A percentile compares a stretch with the other conserved stretches of the same genome.
These are phyloP conservation scores for Microcebus tavaratra DNA, from an alignment of 2,113 vertebrate genomes.

Conservation along the genomic window DNA sequence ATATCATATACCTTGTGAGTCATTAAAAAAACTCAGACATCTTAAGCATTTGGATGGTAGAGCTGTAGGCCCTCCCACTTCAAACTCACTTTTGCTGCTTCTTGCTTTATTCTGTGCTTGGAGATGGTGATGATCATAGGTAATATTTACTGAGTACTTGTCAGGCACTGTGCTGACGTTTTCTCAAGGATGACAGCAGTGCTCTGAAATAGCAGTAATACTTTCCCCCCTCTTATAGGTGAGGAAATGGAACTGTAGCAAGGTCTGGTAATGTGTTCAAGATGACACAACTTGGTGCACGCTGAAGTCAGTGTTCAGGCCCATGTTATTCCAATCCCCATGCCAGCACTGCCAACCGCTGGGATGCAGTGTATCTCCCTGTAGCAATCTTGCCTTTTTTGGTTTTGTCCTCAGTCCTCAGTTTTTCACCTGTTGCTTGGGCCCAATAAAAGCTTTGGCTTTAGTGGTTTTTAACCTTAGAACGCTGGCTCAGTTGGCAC, in stretches of 20 bases:
- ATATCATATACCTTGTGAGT: not conserved
- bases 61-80: not conserved
- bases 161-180: not conserved
- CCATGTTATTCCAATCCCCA: not conserved
- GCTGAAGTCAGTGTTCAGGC: not conserved
- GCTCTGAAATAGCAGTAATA: not conserved
- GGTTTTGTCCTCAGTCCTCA: not conserved
- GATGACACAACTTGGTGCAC: not conserved
- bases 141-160: not conserved
- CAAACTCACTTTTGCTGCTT: not conserved
- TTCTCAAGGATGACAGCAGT: not conserved
- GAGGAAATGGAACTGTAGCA: not conserved
- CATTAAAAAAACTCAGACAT: not conserved
- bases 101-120: not conserved
- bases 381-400: not conserved
- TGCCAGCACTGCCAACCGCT: not conserved
- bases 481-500: not conserved
- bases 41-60: not conserved
- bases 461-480: slow-evolving; percentile 32
- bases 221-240: not conserved
- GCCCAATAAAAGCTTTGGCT: not conserved
- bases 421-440: not conserved
- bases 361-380: not conserved
- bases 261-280: not conserved
- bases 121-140: not conserved